Percentiles rank a stretch among this genome's conserved stretches.
These are phyloP conservation scores for Diabrotica undecimpunctata DNA, from an alignment of 1,140 invertebrate species.

Conservation along the genomic window DNA sequence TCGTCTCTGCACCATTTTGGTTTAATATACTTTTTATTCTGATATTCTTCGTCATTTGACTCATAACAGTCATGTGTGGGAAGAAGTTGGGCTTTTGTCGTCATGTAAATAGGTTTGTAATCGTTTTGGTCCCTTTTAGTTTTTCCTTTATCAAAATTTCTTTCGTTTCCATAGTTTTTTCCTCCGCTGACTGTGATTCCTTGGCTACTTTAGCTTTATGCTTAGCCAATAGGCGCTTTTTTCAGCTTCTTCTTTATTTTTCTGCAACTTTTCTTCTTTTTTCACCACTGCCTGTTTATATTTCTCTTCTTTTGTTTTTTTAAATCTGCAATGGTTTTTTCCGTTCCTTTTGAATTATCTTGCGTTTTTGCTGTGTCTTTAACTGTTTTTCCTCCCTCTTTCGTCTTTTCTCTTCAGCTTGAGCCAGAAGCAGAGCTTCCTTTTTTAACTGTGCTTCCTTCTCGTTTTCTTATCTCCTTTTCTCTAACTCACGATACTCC, in stretches of 20 bases:
- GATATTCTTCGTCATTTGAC: slow-evolving; percentile 51
- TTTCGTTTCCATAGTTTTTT: no score
- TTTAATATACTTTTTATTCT: no score
- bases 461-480: slow-evolving; percentile 32
- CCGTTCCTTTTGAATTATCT: slow-evolving; percentile 54
- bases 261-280: no score
- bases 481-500: slow-evolving; percentile 25
- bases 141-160: no score
- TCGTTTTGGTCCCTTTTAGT: slow-evolving; percentile 39
- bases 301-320: slow-evolving; percentile 44
- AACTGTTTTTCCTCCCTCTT: slow-evolving; percentile 58
- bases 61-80: slow-evolving; percentile 54
- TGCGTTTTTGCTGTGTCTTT: slow-evolving; percentile 53
- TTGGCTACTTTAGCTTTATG: no score
- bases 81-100: slow-evolving; percentile 47
- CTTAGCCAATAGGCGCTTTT: no score
- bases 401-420: no score
- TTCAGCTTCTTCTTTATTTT: no score
- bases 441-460: slow-evolving; percentile 48
- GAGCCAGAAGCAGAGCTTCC: no score
- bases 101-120: slow-evolving; percentile 46
- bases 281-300: no score
- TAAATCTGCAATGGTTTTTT: slow-evolving; percentile 55
- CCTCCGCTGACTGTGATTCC: slow-evolving; percentile 42
- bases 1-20: no score